Percentiles rank a stretch among this genome's conserved stretches.
These are phyloP conservation scores for Cabera pusaria DNA, from an alignment of 2,888 invertebrate species.

Conservation along the genomic window DNA sequence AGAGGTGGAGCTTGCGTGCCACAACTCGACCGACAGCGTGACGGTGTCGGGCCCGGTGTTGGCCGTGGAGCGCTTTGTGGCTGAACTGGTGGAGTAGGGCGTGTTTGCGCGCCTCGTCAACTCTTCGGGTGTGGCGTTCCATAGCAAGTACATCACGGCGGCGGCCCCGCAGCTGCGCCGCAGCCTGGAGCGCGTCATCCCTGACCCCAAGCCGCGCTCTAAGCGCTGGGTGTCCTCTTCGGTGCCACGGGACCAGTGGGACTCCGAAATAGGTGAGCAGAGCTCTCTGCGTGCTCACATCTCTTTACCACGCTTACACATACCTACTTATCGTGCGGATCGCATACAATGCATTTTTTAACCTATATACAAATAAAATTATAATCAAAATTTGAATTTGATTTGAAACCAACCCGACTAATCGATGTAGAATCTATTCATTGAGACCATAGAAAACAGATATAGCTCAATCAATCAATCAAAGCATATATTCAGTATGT, in stretches of 20 bases:
- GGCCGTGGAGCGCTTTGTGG: constrained; percentile 87
- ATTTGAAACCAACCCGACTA: no score
- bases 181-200: constrained; percentile 91
- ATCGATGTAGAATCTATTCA: no score
- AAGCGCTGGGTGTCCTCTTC: constrained; percentile 96
- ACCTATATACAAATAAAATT: no score
- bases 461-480: no score
- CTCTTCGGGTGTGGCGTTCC: constrained; percentile 96
- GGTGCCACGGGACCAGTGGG: constrained; percentile 93
- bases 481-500: no score
- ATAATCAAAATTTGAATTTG: no score
- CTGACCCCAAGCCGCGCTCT: constrained; percentile 90
- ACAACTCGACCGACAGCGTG: constrained; percentile 97
- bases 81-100: constrained; percentile 87
- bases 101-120: constrained; percentile 94
- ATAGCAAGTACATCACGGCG: constrained; percentile 94
- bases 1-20: constrained; percentile 94
- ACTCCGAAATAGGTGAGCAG: constrained; percentile 60
- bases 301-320: no score
- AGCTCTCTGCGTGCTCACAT: no score
- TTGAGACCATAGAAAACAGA: no score
- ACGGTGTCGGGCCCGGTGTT: constrained; percentile 95
- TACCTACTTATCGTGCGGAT: no score
- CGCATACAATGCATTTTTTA: no score
- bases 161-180: constrained; percentile 92